These are phyloP conservation scores for Carettochelys insculpta DNA, from an alignment of 2,113 vertebrate species.

Conservation along the genomic window DNA sequence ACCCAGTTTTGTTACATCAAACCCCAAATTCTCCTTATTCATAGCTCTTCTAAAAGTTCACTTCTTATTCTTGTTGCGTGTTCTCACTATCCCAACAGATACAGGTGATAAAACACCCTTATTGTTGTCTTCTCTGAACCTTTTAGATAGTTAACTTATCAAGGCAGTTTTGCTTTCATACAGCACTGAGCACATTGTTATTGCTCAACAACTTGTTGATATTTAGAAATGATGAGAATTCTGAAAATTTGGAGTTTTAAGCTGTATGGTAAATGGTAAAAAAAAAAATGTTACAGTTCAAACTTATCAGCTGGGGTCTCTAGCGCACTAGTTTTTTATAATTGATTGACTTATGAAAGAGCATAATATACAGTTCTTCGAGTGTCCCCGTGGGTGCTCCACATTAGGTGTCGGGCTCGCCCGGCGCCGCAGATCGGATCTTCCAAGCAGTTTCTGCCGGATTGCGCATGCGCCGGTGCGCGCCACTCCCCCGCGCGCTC, in stretches of 20 bases:
- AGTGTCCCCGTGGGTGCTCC: no score
- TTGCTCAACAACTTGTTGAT: neutral
- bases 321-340: neutral
- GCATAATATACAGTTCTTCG: rapidly evolving
- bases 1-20: neutral
- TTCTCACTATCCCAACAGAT: neutral
- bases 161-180: neutral
- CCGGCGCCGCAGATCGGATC: no score
- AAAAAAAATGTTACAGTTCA: no score
- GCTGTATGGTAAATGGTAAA: neutral
- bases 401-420: no score
- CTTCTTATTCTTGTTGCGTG: neutral
- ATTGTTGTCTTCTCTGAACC: neutral
- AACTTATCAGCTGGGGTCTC: no score
- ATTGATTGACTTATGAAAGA: rapidly evolving
- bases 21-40: neutral
- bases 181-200: neutral
- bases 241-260: rapidly evolving
- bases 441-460: no score
- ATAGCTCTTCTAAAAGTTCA: neutral
- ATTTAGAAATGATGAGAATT: neutral
- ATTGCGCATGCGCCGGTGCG: no score
- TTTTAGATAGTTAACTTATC: neutral
- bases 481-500: no score
- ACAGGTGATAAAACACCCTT: neutral